Base-by-base conservation (phyloP, 1,140 invertebrate genomes). In the Lucilia sericata region DNA sequence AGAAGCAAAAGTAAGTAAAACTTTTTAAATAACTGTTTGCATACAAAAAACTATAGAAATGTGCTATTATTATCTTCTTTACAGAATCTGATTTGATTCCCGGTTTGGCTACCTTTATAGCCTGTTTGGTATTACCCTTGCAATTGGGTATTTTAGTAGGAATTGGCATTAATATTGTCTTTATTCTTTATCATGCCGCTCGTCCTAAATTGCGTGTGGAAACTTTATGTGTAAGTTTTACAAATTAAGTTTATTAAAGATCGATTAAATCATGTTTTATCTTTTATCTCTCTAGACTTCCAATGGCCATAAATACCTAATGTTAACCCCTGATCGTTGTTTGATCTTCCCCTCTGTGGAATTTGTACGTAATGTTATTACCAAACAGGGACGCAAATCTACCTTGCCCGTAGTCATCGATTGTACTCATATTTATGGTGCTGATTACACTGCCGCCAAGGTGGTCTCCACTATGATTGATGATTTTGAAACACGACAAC, bases 71-170 rank as follows among this genome's bases (percentile, higher is more conserved):
- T 14, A n/a, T n/a, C n/a, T n/a, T n/a, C n/a, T 70, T 87, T 93
- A 92, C 92, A 98, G 97, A 97, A 92, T 94, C 96, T 86, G 97
- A 98, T 89, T 92, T 98, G 83, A 93, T 98, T 84, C 96, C 96
- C 8, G 96, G 96, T 5, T 86, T 96, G 51, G 94, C 94, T 5
- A 97, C 97, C 4, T 98, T 98, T 88, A 91, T 98, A 30, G 94
- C 95, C 75, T 98, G 96, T 86, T 92, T 98, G 76, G 93, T 96
- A 4, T 89, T 98, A 85, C 96, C 95, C 75, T 92, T 98, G 81
- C 96, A 99, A 93, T 94, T 97, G 90, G 98, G 98, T 80, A 98
- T 99, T 88, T 92, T 98, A 8, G 94, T 96, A 86, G 98, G 98
- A 34, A 95, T 98, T 84, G 95, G 95, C 55, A 92, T 98, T 42